Evolutionary conservation across 2,113 vertebrate genomes (phyloP).

Genomic region (Hyla sarda): DNA sequence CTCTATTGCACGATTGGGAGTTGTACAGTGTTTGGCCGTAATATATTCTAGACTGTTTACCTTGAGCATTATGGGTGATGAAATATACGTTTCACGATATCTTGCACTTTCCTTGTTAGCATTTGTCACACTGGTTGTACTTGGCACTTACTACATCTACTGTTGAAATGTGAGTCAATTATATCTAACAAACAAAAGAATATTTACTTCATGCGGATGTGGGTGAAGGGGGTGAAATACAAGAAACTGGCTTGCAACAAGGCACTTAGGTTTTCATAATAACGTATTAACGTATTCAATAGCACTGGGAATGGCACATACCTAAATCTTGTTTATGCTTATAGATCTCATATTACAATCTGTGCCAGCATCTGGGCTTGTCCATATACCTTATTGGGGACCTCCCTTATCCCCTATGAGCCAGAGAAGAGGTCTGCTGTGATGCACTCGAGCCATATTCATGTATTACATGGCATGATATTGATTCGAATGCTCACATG

Average conservation of each 20-base stretch:
- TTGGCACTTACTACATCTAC: constrained; percentile 3
- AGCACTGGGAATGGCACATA: background rate
- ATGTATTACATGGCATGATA: no score
- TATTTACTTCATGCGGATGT: constrained; percentile 18
- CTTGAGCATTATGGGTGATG: background rate
- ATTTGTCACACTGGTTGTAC: background rate
- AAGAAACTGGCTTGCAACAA: constrained; percentile 19
- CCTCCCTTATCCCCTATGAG: background rate
- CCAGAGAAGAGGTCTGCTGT: background rate
- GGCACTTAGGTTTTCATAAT: constrained; percentile 26
- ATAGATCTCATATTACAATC: background rate
- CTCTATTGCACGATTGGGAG: background rate
- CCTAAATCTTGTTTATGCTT: background rate
- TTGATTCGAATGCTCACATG: no score
- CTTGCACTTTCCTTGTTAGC: background rate
- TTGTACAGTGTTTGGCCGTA: background rate
- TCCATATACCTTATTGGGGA: no score
- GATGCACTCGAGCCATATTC: no score
- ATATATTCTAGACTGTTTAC: background rate
- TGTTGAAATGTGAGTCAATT: constrained; percentile 33
- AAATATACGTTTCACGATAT: background rate
- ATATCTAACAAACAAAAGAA: constrained; percentile 26
- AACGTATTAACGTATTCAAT: background rate
- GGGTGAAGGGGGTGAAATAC: constrained; percentile 8
- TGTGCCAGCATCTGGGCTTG: background rate